Evolutionary conservation across 2,113 vertebrate genomes (phyloP).

Genomic region (Gymnorhina tibicen): DNA sequence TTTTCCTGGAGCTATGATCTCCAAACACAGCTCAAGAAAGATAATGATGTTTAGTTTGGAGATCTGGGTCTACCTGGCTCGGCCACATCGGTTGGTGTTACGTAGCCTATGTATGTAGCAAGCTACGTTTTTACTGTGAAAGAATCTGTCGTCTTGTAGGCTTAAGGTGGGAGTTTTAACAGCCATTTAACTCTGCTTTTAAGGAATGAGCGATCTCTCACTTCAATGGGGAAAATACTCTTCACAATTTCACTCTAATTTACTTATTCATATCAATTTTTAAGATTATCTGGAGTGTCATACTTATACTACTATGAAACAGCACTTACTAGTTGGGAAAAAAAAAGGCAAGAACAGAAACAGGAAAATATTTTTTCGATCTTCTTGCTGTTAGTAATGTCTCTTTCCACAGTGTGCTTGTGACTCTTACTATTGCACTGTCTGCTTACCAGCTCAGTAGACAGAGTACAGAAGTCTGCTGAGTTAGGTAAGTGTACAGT

Average conservation of each 20-base stretch:
- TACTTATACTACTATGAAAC: background rate
- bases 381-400: background rate
- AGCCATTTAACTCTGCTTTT: background rate
- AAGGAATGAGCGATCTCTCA: background rate
- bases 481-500: conserved; percentile 22
- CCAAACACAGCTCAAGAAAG: background rate
- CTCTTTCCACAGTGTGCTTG: background rate
- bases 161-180: background rate
- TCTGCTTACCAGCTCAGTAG: background rate
- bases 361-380: background rate
- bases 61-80: background rate
- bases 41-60: background rate
- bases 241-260: background rate
- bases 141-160: background rate
- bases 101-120: background rate
- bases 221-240: background rate
- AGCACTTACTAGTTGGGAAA: background rate
- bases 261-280: background rate
- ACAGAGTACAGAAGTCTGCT: conserved; percentile 21
- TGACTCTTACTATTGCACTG: background rate
- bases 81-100: accelerated
- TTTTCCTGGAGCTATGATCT: background rate
- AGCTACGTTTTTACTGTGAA: background rate
- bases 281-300: background rate
- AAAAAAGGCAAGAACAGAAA: background rate